Evolutionary conservation across 2,888 invertebrate genomes (phyloP).

Genomic region (Dioctria rufipes): DNA sequence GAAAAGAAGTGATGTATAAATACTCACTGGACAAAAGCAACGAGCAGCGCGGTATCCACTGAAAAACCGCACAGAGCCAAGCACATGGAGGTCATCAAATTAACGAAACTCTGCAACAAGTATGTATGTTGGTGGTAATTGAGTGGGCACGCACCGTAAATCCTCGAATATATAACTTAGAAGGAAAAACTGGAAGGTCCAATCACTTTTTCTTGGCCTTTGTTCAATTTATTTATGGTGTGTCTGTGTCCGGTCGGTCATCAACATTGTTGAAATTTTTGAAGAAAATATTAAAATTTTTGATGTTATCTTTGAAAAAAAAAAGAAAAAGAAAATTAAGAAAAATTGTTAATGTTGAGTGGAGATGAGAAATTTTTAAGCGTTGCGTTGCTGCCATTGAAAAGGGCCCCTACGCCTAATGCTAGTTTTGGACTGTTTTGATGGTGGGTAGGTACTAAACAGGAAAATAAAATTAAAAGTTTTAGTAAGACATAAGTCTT

Average conservation of each 20-base stretch:
- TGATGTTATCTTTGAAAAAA: too few species aligned
- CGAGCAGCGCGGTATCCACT: slow-evolving; percentile 36
- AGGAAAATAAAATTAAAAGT: too few species aligned
- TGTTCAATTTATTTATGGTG: slow-evolving; percentile 35
- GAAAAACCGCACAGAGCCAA: slow-evolving; percentile 21
- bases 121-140: slow-evolving; percentile 31
- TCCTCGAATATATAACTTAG: neutral
- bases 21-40: slow-evolving; percentile 32
- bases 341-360: too few species aligned
- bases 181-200: too few species aligned
- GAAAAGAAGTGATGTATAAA: slow-evolving; percentile 31
- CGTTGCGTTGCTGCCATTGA: too few species aligned
- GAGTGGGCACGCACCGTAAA: slow-evolving; percentile 51
- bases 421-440: too few species aligned
- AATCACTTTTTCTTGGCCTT: neutral
- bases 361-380: too few species aligned
- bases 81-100: slow-evolving; percentile 45
- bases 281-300: neutral
- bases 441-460: too few species aligned
- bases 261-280: neutral
- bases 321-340: too few species aligned
- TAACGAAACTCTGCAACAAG: slow-evolving; percentile 33
- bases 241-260: neutral
- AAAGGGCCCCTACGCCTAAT: too few species aligned
- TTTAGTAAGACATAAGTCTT: too few species aligned